Percentiles rank a stretch among this genome's conserved stretches.
Evolutionary conservation across 2,797 vertebrate species (phyloP).

Genomic region (Gymnoscopelus microlampas): DNA sequence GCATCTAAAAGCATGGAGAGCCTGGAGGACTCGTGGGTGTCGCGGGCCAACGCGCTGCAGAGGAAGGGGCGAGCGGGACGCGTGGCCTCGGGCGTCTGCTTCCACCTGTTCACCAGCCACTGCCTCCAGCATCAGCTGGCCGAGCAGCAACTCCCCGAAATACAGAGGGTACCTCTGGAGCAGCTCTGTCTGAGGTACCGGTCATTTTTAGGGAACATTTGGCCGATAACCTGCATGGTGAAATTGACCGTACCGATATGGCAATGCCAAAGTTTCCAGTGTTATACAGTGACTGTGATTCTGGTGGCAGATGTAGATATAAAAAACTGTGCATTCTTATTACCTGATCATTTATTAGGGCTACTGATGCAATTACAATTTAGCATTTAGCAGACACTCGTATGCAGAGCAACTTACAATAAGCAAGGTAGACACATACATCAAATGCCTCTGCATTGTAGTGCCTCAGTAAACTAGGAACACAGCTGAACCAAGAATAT

Average conservation of each 20-base stretch:
- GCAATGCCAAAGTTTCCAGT: too few species aligned
- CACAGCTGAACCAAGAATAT: too few species aligned
- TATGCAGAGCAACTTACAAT: too few species aligned
- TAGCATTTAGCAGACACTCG: not conserved
- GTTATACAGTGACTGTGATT: too few species aligned
- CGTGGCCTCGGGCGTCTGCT: constrained; percentile 94
- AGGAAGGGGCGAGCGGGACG: constrained; percentile 95
- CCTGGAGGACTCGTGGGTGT: constrained; percentile 95
- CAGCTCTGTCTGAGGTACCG: constrained; percentile 93
- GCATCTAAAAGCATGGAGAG: constrained; percentile 98
- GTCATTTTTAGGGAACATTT: too few species aligned
- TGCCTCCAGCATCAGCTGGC: constrained; percentile 90
- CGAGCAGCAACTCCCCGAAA: constrained; percentile 94
- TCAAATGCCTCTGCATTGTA: not conserved
- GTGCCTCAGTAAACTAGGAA: not conserved
- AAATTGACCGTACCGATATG: too few species aligned
- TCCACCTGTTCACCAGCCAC: constrained; percentile 97
- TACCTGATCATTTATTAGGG: too few species aligned
- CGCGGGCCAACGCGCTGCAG: constrained; percentile 93
- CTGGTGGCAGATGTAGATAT: too few species aligned
- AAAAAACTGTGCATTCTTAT: too few species aligned
- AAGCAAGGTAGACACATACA: too few species aligned
- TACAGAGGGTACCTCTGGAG: constrained; percentile 94
- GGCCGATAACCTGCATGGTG: too few species aligned
- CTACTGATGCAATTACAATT: not conserved